Evolutionary conservation across 2,113 vertebrate species (phyloP).

Genomic region (Ptilonorhynchus violaceus): DNA sequence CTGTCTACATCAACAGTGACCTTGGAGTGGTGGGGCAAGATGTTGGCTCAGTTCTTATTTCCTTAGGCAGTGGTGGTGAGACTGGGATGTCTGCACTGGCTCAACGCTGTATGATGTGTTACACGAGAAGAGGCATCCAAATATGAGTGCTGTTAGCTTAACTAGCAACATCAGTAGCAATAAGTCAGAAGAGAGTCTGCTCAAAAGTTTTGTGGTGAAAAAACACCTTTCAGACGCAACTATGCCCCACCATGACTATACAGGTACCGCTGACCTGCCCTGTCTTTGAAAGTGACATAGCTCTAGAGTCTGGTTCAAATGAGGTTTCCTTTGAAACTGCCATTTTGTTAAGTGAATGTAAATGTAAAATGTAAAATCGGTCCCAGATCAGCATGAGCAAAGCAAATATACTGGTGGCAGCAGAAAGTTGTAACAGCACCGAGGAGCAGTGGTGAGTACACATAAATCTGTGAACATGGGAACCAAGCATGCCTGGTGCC

Average conservation of each 20-base stretch:
- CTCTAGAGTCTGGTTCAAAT: neutral
- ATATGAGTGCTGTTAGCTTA: neutral
- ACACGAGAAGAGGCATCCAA: neutral
- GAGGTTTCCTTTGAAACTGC: neutral
- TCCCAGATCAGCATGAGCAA: neutral
- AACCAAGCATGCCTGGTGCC: neutral
- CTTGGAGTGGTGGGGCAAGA: neutral
- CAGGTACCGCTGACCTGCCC: neutral
- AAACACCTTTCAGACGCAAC: neutral
- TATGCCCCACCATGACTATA: neutral
- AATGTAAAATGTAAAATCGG: neutral
- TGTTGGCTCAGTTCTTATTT: neutral
- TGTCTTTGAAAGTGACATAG: neutral
- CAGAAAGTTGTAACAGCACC: neutral
- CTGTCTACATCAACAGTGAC: neutral
- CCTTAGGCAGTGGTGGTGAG: neutral
- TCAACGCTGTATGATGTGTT: rapidly evolving
- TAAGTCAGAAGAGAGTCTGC: neutral
- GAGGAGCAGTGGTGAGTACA: neutral
- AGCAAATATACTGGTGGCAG: neutral
- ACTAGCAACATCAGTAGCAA: neutral
- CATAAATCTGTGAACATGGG: neutral
- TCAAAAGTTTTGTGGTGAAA: neutral
- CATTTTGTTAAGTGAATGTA: neutral
- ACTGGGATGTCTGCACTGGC: neutral